phyloP scores from a whole-genome alignment of 2,888 invertebrate genomes.

The Dromius quadrimaculatus region DNA sequence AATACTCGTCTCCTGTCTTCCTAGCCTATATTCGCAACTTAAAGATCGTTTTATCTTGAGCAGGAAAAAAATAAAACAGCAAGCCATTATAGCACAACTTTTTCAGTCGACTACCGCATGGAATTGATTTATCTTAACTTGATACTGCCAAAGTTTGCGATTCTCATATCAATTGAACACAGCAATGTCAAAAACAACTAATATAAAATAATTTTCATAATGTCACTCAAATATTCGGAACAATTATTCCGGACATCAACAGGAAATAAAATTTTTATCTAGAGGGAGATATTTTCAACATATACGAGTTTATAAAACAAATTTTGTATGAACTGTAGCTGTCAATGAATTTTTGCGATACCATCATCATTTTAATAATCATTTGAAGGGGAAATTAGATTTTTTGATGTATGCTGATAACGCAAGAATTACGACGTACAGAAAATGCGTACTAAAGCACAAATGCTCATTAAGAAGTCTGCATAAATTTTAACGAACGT shows the following conservation, averaged over 20 bases:
- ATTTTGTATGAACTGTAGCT: constrained; percentile 27
- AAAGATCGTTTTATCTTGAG: constrained; percentile 1
- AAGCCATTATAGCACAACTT: too few species aligned
- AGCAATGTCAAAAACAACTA: too few species aligned
- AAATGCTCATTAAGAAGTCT: constrained; percentile 47
- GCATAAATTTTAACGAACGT: constrained; percentile 43
- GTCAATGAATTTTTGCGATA: constrained; percentile 15
- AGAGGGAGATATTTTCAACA: constrained; percentile 12
- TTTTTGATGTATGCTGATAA: constrained; percentile 41
- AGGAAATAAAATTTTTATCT: constrained; percentile 31
- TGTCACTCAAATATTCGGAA: constrained; percentile 1
- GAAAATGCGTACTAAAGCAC: constrained; percentile 12
- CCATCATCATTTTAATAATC: constrained; percentile 27
- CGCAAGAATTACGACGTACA: constrained; percentile 1
- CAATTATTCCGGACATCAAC: constrained; percentile 2
- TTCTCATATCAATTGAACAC: too few species aligned
- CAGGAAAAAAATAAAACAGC: too few species aligned
- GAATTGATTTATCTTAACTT: too few species aligned
- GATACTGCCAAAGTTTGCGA: too few species aligned
- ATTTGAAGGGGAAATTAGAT: constrained; percentile 32
- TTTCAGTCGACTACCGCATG: too few species aligned
- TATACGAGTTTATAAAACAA: constrained; percentile 16
- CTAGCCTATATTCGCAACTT: constrained; percentile 25
- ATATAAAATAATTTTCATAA: not conserved
- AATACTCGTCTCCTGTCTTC: constrained; percentile 28